Base-by-base conservation (phyloP, 2,888 invertebrate species). In the Odontocolon sp. region DNA sequence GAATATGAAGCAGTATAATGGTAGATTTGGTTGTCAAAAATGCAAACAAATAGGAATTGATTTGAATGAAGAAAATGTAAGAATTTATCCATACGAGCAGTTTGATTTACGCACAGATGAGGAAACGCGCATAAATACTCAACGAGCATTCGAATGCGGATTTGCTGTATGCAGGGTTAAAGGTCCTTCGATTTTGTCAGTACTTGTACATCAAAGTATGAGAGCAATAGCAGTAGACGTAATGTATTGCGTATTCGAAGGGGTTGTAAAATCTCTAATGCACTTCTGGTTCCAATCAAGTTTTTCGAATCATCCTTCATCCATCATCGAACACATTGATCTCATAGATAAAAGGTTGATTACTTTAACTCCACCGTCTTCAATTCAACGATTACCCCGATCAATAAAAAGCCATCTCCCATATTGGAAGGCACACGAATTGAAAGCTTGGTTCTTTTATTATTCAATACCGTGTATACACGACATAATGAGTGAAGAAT, bases 391-490 rank as follows among this genome's bases (percentile, higher is more conserved):
- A 28, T 3, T 16, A 0, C 56, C 57, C 0, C 63, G 69, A 6
- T 61, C 74, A 0, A 74, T 63, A n/a, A 1, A 28, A 1, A 6
- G 26, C 3, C 59, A 67, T 67, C 9, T 61, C 0, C 2, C 11
- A 5, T 69, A 47, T 6, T 40, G 50, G 16, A 74, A 47, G 38
- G 64, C 38, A 8, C 33, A 56, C 3, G 75, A 69, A 16, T 6
- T 33, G 1, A 69, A 69, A 54, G 4, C 23, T 5, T 77, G 57
- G 63, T 68, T 73, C 11, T 78, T 78, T 54, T 69, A 74, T 56
- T 74, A 66, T 71, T 78, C 71, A 16, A 52, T 56, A 38, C 64
- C 64, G 6, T 38, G 33, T 21, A 4, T 36, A n/a, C 21, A 50
- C 21, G 50, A 64, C n/a, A 21, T 74, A 3, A 61, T 78, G 54